These are phyloP conservation scores for Urocyon cinereoargenteus DNA, from an alignment of 2,797 vertebrate species.

Conservation along the genomic window DNA sequence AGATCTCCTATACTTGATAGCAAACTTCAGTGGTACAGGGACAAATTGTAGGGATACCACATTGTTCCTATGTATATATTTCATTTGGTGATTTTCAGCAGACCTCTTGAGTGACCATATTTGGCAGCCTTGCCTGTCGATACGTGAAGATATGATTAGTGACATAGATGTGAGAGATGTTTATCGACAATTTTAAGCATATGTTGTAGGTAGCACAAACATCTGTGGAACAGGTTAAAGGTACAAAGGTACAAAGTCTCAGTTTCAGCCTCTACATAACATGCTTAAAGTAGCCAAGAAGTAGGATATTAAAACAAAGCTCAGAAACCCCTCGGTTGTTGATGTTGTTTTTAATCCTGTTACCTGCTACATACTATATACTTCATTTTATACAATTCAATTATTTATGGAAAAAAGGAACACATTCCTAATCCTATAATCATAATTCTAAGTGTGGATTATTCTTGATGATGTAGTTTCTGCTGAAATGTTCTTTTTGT, in stretches of 20 bases:
- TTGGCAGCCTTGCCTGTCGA: background rate
- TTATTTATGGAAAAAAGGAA: background rate
- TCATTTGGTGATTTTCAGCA: background rate
- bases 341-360: background rate
- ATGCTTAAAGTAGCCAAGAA: background rate
- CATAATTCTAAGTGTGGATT: slow-evolving; percentile 36
- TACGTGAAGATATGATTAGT: background rate
- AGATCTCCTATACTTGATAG: background rate
- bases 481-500: slow-evolving; percentile 46
- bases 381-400: background rate
- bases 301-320: background rate
- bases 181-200: background rate
- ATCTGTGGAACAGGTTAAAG: background rate
- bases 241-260: background rate
- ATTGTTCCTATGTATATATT: background rate
- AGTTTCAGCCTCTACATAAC: background rate
- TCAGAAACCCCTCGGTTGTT: background rate
- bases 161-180: background rate
- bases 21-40: background rate
- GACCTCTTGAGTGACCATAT: background rate
- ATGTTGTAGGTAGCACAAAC: background rate
- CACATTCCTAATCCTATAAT: background rate
- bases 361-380: background rate
- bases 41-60: background rate
- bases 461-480: slow-evolving; percentile 51